These are phyloP conservation scores for Psephotus haematonotus DNA, from an alignment of 2,113 vertebrate genomes.

Conservation along the genomic window DNA sequence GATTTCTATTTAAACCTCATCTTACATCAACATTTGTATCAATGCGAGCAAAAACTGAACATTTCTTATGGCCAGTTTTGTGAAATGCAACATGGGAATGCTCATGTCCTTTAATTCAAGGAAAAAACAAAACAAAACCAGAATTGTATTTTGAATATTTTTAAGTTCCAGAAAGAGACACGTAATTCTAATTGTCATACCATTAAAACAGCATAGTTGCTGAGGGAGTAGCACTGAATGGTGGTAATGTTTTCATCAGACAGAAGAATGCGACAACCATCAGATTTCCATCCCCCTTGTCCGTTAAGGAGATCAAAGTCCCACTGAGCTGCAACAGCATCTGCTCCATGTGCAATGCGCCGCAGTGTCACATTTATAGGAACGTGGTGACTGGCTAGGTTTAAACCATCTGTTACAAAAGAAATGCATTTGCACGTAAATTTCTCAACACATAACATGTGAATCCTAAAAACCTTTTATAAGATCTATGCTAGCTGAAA, in stretches of 20 bases:
- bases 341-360: constrained; percentile 86
- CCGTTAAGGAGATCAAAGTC: constrained; percentile 88
- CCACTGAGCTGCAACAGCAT: constrained; percentile 90
- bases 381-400: constrained; percentile 65
- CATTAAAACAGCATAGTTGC: constrained; percentile 94
- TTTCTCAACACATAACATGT: not conserved
- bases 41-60: not conserved
- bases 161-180: not conserved
- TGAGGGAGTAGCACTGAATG: constrained; percentile 89
- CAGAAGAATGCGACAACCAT: constrained; percentile 87
- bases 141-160: not conserved
- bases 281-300: constrained; percentile 92
- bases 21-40: not conserved
- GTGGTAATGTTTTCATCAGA: constrained; percentile 92
- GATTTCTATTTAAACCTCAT: not conserved
- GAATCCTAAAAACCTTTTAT: not conserved
- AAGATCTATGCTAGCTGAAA: not conserved
- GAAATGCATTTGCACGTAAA: not conserved
- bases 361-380: constrained; percentile 89
- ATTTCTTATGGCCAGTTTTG: not conserved
- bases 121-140: not conserved
- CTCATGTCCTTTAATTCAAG: not conserved
- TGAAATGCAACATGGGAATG: not conserved
- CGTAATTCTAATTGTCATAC: constrained; percentile 58
- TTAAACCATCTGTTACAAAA: constrained; percentile 82